A percentile compares a stretch with the other conserved stretches of the same genome.
These are phyloP conservation scores for Muscina levida DNA, from an alignment of 2,888 invertebrate species.

Conservation along the genomic window DNA sequence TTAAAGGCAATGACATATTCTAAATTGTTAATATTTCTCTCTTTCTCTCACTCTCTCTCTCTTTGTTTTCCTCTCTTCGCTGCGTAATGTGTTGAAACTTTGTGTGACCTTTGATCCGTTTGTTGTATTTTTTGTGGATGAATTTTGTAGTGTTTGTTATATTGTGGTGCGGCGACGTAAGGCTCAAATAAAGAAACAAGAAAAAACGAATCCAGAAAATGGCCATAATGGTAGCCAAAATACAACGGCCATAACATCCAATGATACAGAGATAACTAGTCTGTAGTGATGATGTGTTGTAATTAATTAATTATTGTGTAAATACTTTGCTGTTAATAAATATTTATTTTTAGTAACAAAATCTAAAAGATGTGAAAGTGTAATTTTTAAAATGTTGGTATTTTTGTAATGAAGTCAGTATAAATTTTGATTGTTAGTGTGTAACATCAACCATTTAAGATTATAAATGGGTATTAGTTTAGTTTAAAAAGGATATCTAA, in stretches of 20 bases:
- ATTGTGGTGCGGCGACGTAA: slow-evolving; percentile 58
- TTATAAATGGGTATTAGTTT: too few relatives aligned
- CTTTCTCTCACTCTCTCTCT: neutral
- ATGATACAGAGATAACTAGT: slow-evolving; percentile 59
- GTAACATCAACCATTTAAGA: too few relatives aligned
- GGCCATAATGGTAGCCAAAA: slow-evolving; percentile 19
- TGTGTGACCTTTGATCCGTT: neutral
- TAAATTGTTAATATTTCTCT: slow-evolving; percentile 22
- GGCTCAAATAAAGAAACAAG: slow-evolving; percentile 10
- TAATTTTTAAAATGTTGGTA: too few relatives aligned
- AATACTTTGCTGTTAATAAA: too few relatives aligned
- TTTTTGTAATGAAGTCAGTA: too few relatives aligned
- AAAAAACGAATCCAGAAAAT: slow-evolving; percentile 28
- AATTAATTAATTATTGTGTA: too few relatives aligned
- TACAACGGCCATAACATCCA: neutral
- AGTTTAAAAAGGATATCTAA: too few relatives aligned
- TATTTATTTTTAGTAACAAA: too few relatives aligned
- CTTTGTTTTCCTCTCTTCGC: neutral
- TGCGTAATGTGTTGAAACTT: neutral
- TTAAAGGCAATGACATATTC: neutral
- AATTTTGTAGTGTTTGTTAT: slow-evolving; percentile 55
- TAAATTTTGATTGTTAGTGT: too few relatives aligned
- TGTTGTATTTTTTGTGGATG: neutral
- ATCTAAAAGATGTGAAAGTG: too few relatives aligned
- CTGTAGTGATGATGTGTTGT: slow-evolving; percentile 38